A percentile compares a stretch with the other conserved stretches of the same genome.
Evolutionary conservation across 1,140 invertebrate species (phyloP).

Genomic region (Hylyphantes graminicola): DNA sequence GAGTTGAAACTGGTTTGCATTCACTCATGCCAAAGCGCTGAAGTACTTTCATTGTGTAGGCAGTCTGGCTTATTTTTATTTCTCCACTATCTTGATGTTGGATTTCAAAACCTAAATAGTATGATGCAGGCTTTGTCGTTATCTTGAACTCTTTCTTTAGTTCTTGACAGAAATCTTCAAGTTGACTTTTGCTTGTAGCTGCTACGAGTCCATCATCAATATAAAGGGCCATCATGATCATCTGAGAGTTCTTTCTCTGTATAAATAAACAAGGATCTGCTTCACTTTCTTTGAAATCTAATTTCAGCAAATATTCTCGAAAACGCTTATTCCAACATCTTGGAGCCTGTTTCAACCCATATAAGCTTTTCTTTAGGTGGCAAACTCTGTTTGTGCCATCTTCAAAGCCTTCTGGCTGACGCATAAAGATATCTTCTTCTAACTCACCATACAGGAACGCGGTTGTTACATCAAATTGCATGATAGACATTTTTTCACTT

Average conservation of each 20-base stretch:
- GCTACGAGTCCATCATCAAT: neutral
- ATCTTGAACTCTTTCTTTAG: neutral
- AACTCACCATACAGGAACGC: neutral
- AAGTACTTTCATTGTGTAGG: neutral
- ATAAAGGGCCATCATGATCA: neutral
- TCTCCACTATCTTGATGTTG: neutral
- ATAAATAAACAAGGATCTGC: neutral
- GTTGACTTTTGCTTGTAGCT: neutral
- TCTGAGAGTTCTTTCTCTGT: neutral
- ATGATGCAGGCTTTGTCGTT: neutral
- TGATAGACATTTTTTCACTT: neutral
- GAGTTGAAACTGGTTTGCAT: neutral
- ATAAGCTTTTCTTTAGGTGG: neutral
- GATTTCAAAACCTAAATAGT: neutral
- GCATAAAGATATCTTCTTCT: neutral
- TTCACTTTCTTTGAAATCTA: neutral
- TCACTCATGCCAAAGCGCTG: neutral
- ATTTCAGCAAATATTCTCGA: neutral
- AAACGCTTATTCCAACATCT: neutral
- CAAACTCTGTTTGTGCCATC: neutral
- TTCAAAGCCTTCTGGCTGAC: neutral
- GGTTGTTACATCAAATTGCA: neutral
- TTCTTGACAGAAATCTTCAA: neutral
- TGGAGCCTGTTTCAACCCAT: neutral
- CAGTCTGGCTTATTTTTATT: neutral